Evolutionary conservation across 2,888 invertebrate species (phyloP).

Genomic region (Leptinotarsa rubiginosa): DNA sequence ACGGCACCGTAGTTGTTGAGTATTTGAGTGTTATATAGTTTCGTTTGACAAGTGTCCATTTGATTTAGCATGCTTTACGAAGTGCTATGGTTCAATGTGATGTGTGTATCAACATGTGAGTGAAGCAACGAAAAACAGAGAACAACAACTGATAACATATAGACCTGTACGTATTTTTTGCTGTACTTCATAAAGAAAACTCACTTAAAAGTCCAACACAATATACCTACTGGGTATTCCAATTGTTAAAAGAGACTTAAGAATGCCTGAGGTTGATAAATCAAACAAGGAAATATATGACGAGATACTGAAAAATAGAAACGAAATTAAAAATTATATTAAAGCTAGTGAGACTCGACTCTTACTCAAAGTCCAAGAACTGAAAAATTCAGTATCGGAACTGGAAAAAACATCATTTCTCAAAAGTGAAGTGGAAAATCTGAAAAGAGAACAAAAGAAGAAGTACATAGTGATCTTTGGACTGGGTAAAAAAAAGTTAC

Average conservation of each 20-base stretch:
- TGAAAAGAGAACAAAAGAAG: too few species aligned
- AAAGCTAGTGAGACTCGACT: not conserved
- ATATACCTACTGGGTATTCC: too few species aligned
- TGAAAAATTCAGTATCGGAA: not conserved
- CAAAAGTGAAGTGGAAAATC: not conserved
- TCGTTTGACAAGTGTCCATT: too few species aligned
- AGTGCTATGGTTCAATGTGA: too few species aligned
- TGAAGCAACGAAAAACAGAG: not conserved
- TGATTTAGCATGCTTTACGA: too few species aligned
- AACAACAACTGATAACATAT: not conserved
- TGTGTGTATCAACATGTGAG: not conserved
- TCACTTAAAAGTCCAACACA: too few species aligned
- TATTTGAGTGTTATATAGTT: too few species aligned
- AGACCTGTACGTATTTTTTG: not conserved
- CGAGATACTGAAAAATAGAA: not conserved
- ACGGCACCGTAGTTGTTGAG: too few species aligned
- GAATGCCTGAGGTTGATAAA: not conserved
- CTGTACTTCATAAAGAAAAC: not conserved
- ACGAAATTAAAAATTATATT: too few species aligned
- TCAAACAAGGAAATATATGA: constrained; percentile 5
- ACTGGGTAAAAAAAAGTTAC: too few species aligned
- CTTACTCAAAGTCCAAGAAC: not conserved
- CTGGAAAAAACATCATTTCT: not conserved
- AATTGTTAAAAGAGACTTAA: not conserved
- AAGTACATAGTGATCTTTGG: too few species aligned